Evolutionary conservation across 2,797 vertebrate species (phyloP).

Genomic region (Hozukius guyotensis): DNA sequence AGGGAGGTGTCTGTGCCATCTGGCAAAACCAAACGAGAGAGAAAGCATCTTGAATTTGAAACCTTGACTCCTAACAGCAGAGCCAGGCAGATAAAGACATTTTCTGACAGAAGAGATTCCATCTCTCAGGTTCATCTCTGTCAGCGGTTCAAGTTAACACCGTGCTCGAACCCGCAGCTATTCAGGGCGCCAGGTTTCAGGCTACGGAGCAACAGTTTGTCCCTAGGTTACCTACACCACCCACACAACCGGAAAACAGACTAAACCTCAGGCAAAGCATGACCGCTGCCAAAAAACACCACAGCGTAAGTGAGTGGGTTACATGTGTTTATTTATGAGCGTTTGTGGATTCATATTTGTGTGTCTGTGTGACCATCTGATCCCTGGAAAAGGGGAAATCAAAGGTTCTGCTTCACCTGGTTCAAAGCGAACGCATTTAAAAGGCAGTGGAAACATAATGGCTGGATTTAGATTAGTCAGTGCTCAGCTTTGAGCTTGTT

Average conservation of each 20-base stretch:
- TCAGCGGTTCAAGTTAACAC: constrained; percentile 39
- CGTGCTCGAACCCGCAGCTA: constrained; percentile 28
- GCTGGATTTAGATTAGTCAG: constrained; percentile 64
- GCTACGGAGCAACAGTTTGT: constrained; percentile 41
- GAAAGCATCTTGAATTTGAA: not conserved
- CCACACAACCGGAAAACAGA: constrained; percentile 48
- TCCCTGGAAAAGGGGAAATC: constrained; percentile 11
- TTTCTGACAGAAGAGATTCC: constrained; percentile 17
- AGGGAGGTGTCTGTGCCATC: not conserved
- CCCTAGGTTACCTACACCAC: constrained; percentile 31
- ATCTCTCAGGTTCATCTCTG: constrained; percentile 25
- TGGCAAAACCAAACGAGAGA: not conserved
- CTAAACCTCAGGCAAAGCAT: constrained; percentile 47
- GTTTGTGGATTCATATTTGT: constrained; percentile 10
- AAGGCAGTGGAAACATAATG: constrained; percentile 49
- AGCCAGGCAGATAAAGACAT: constrained; percentile 7
- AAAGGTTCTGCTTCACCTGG: constrained; percentile 41
- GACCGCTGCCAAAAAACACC: constrained; percentile 46
- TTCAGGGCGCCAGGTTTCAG: constrained; percentile 31
- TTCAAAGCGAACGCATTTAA: constrained; percentile 42
- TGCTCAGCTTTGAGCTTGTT: constrained; percentile 54
- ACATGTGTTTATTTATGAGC: constrained; percentile 14
- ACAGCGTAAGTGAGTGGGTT: constrained; percentile 21
- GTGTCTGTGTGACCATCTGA: constrained; percentile 10
- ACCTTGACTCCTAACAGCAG: not conserved